Evolutionary conservation across 2,888 invertebrate genomes (phyloP), one percentile per base, ranked within the genome.

Genomic region (Altica lythri): DNA sequence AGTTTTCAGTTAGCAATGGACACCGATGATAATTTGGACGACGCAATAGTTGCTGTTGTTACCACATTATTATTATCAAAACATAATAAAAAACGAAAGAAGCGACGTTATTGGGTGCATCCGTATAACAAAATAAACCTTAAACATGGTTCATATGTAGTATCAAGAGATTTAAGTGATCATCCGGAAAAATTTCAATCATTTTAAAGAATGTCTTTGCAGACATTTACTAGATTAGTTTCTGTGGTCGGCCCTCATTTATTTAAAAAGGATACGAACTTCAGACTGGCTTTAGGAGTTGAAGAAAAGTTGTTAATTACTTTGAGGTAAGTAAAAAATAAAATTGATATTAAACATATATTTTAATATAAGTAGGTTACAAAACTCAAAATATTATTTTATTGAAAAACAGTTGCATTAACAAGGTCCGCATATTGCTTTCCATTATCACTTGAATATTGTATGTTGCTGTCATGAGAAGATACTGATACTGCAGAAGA

Each of bases 181-280:
- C 48, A 48, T 48, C 38, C 38, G n/a, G 48, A 29, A 25, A 48
- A 48, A 30, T 48, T 38, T 48, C 27, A 48, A 38, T 48, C 30
- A 38, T 48, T 38, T 14, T 38, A 30, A 29, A 48, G 17, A 10
- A 48, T 38, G 27, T 18, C 35, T 48, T 12, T 30, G 38, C 38
- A 38, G 30, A 38, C 29, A 48, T 48, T 48, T 30, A 37, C 38
- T 17, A 38, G 18, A 38, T 37, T 38, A 38, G 29, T 6, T 48
- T 48, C 18, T 38, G 17, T 48, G 27, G 38, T 48, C 18, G 38
- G 29, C 19, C 17, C 38, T 38, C 29, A 30, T 38, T 6, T 38
- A 9, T 37, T 13, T 6, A 40, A 40, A 30, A 37, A 12, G 16
- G 13, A 37, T 37, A 16, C 38, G 4, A 37, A 37, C 12, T 37